Evolutionary conservation across 2,797 vertebrate genomes (phyloP).

Genomic region (Saxicola maurus): DNA sequence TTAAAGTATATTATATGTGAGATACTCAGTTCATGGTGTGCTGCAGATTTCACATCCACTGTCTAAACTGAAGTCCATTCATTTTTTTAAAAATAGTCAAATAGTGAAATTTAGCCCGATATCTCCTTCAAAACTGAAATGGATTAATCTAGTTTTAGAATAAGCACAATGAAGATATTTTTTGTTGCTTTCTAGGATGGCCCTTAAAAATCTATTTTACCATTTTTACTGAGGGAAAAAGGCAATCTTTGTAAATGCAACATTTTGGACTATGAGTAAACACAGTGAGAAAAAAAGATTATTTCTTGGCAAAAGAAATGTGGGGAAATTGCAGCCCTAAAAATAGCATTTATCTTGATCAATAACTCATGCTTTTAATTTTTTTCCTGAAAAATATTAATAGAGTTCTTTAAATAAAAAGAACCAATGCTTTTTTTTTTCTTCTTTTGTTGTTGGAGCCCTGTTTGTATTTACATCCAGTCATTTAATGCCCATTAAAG

Average conservation of each 20-base stretch:
- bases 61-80: not conserved
- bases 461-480: constrained; percentile 83
- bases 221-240: constrained; percentile 44
- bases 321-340: constrained; percentile 51
- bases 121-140: not conserved
- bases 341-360: constrained; percentile 69
- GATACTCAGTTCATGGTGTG: not conserved
- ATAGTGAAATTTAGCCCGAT: not conserved
- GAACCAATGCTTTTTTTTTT: constrained; percentile 19
- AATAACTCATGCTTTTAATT: constrained; percentile 71
- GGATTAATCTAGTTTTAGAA: constrained; percentile 12
- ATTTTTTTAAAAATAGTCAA: not conserved
- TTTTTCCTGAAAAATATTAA: constrained; percentile 72
- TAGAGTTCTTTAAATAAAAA: constrained; percentile 69
- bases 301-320: constrained; percentile 48
- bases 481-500: constrained; percentile 86
- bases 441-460: constrained; percentile 69
- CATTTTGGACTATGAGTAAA: constrained; percentile 51
- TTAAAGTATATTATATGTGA: not conserved
- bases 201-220: constrained; percentile 26
- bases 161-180: not conserved
- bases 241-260: constrained; percentile 35
- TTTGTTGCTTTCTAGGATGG: constrained; percentile 16
- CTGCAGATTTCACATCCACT: not conserved
- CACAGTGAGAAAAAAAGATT: constrained; percentile 33